Evolutionary conservation across 2,888 invertebrate genomes (phyloP).

Genomic region (Sesia apiformis): DNA sequence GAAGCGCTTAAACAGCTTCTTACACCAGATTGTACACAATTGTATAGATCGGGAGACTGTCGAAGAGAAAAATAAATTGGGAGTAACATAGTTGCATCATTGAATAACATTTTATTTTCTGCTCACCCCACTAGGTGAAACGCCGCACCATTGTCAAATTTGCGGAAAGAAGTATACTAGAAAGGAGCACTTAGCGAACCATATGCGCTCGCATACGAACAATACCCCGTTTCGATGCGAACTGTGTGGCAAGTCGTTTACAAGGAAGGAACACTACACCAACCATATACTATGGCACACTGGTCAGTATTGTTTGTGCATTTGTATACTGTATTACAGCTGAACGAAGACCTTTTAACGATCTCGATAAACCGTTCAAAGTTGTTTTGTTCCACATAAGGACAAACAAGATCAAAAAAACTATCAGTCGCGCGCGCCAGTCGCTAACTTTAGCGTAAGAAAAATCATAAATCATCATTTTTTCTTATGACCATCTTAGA

Average conservation of each 20-base stretch:
- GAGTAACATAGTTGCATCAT: slow-evolving; percentile 67
- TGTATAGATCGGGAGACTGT: slow-evolving; percentile 8
- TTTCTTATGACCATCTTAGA: no score
- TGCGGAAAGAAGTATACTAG: slow-evolving; percentile 92
- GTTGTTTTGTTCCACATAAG: no score
- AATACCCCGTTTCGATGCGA: slow-evolving; percentile 92
- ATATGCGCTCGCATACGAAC: slow-evolving; percentile 91
- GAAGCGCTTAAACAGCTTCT: background rate
- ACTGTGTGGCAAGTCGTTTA: slow-evolving; percentile 91
- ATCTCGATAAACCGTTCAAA: no score
- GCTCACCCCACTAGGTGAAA: slow-evolving; percentile 79
- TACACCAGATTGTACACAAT: background rate
- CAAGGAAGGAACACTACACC: slow-evolving; percentile 92
- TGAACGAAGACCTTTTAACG: no score
- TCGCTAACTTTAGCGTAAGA: no score
- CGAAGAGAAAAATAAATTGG: slow-evolving; percentile 13
- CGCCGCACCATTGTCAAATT: slow-evolving; percentile 89
- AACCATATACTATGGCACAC: slow-evolving; percentile 94
- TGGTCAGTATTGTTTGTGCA: slow-evolving; percentile 59
- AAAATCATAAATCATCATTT: no score
- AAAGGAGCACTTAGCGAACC: slow-evolving; percentile 91
- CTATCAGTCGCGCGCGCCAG: no score
- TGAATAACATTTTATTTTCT: slow-evolving; percentile 69
- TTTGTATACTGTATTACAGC: background rate
- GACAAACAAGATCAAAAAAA: background rate